Evolutionary conservation across 1,140 invertebrate species (phyloP), one percentile per base, ranked within the genome.

Genomic region (Brachionus rubens): DNA sequence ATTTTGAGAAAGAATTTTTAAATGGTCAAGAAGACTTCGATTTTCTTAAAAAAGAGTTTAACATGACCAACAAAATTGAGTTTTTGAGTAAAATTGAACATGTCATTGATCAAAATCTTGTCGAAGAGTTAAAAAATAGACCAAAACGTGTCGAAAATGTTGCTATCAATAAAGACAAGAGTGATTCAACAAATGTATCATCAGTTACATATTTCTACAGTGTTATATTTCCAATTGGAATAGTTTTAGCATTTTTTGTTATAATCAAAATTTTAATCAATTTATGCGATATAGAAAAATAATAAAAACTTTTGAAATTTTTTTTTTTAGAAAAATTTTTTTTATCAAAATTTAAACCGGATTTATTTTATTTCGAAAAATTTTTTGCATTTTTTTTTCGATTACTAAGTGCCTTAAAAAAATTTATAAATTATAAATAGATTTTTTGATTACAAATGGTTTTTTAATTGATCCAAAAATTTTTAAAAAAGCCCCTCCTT

Each of bases 241-340:
- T 43, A 41, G 43, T 65, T 43, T 41, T 65, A 28, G 59, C 59
- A 9, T 14, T 65, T 43, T 65, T 65, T 65, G 40, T 43, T 7
- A 43, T 65, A 9, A 24, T 65, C 24, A 65, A 43, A 46, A 10
- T 65, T 65, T 65, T 65, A 65, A 65, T 65, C 10, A 43, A 43
- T 43, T 36, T 65, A 21, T 65, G 43, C 30, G 59, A 41, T 65
- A 65, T 30, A 43, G 59, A 65, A 21, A 59, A 43, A n/a, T n/a
- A n/a, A n/a, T n/a, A n/a, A n/a, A n/a, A n/a, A n/a, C n/a, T n/a
- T n/a, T n/a, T n/a, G n/a, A n/a, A n/a, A n/a, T n/a, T n/a, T n/a
- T n/a, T n/a, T n/a, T n/a, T n/a, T n/a, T n/a, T n/a, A n/a, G n/a
- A n/a, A n/a, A n/a, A n/a, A n/a, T n/a, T n/a, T n/a, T n/a, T n/a